These are phyloP conservation scores for Motacilla tschutschensis DNA, from an alignment of 2,113 vertebrate species.

Conservation along the genomic window DNA sequence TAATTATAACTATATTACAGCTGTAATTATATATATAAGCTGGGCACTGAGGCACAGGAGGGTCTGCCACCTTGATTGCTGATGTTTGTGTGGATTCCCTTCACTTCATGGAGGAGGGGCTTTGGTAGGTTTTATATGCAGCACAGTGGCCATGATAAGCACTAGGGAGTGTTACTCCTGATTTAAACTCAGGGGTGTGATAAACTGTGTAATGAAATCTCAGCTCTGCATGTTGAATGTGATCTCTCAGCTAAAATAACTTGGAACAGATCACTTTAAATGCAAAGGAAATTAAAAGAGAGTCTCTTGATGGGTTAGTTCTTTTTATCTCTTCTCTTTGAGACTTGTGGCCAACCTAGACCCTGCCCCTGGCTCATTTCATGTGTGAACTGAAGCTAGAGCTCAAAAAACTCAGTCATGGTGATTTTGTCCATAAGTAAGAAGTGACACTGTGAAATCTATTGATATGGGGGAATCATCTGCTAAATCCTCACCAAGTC, in stretches of 20 bases:
- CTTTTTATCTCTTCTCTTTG: not conserved
- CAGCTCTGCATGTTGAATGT: not conserved
- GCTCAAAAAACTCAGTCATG: not conserved
- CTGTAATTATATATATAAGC: not conserved
- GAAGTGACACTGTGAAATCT: not conserved
- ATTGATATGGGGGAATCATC: not conserved
- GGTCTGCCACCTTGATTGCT: not conserved
- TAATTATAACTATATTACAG: not conserved
- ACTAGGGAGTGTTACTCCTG: not conserved
- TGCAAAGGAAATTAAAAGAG: not conserved
- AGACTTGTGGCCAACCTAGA: not conserved
- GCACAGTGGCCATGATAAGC: not conserved
- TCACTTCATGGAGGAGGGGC: not conserved
- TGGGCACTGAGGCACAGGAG: not conserved
- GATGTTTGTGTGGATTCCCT: not conserved
- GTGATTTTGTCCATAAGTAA: not conserved
- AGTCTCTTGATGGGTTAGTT: not conserved
- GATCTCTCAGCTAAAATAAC: not conserved
- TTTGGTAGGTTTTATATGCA: not conserved
- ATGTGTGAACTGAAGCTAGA: not conserved
- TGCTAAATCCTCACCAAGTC: not conserved
- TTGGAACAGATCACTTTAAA: not conserved
- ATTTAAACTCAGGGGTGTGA: conserved; percentile 49
- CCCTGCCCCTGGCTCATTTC: not conserved
- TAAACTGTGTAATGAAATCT: conserved; percentile 23